Percentiles rank a stretch among this genome's conserved stretches.
These are phyloP conservation scores for Corydoras sp. DNA, from an alignment of 2,113 vertebrate genomes.

Conservation along the genomic window DNA sequence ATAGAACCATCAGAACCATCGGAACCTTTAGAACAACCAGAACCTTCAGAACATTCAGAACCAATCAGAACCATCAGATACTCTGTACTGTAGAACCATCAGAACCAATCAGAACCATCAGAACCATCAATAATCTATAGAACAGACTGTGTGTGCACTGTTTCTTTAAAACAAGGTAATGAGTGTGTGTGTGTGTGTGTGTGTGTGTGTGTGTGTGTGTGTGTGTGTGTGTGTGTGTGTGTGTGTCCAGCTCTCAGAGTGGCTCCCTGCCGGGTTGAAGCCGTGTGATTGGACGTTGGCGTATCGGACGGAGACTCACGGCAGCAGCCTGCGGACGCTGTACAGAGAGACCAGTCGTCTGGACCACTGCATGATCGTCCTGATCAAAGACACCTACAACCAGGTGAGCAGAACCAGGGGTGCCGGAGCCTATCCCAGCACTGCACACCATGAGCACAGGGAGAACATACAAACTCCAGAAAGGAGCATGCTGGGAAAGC, in stretches of 20 bases:
- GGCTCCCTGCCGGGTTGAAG: conserved; percentile 51
- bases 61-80: no score
- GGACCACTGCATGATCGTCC: conserved; percentile 52
- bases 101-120: no score
- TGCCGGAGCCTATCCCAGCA: no score
- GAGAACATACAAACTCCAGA: background rate
- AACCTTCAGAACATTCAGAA: no score
- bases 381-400: conserved; percentile 59
- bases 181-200: conserved; percentile 3
- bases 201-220: background rate
- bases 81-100: no score
- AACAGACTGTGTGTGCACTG: background rate
- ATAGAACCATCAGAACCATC: no score
- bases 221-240: conserved; percentile 5
- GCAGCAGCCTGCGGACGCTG: conserved; percentile 62
- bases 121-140: no score
- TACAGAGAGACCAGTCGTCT: conserved; percentile 62
- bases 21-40: no score
- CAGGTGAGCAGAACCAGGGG: conserved; percentile 47
- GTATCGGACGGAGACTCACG: conserved; percentile 58
- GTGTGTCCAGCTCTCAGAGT: conserved; percentile 51
- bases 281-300: conserved; percentile 54
- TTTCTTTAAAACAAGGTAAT: conserved; percentile 11
- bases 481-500: no score
- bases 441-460: background rate